Evolutionary conservation across 2,113 vertebrate species (phyloP).

Genomic region (Lethenteron reissneri): DNA sequence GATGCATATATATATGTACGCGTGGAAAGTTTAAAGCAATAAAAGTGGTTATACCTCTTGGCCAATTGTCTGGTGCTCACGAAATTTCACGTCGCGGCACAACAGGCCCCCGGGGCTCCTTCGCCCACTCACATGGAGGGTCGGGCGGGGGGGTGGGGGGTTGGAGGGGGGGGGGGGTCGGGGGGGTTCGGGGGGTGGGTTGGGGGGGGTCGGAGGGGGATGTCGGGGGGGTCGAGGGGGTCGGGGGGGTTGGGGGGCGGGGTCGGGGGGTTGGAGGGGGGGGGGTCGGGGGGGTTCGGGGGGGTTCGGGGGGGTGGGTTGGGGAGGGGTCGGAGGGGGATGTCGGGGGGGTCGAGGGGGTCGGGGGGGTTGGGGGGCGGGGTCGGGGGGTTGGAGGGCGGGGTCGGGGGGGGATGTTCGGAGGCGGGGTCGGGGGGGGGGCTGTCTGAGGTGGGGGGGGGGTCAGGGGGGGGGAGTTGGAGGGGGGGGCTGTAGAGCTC

Average conservation of each 20-base stretch:
- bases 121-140: too few relatives aligned
- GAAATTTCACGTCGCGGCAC: too few relatives aligned
- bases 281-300: not conserved
- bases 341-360: not conserved
- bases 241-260: not conserved
- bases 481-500: not conserved
- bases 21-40: too few relatives aligned
- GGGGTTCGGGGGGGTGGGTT: not conserved
- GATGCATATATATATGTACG: too few relatives aligned
- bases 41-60: too few relatives aligned
- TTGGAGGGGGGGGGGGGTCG: not conserved
- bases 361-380: not conserved
- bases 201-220: not conserved
- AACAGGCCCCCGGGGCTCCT: too few relatives aligned
- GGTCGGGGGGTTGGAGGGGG: not conserved
- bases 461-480: not conserved
- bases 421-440: not conserved
- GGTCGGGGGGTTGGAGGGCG: not conserved
- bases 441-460: not conserved
- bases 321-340: not conserved
- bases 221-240: not conserved
- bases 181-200: not conserved
- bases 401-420: not conserved
- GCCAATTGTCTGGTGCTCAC: too few relatives aligned
- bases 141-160: not conserved